Evolutionary conservation across 2,797 vertebrate species (phyloP).

Genomic region (Cyprinodon diabolis): DNA sequence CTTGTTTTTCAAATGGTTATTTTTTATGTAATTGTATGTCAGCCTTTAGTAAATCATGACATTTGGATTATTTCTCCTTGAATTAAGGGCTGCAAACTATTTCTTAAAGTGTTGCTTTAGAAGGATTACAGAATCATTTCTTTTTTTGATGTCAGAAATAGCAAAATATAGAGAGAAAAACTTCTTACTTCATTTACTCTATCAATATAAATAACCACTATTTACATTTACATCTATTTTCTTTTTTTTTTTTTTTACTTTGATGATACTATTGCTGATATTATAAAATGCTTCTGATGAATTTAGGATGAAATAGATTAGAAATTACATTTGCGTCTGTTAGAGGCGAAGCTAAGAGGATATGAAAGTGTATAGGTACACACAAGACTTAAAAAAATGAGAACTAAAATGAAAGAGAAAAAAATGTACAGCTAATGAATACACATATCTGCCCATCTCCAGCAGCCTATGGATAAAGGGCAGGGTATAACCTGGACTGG

Average conservation of each 20-base stretch:
- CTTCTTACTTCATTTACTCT: conserved; percentile 37
- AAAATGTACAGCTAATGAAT: no score
- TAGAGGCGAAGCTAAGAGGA: no score
- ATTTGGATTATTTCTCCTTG: conserved; percentile 44
- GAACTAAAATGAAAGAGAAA: no score
- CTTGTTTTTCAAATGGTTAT: conserved; percentile 23
- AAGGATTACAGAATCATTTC: conserved; percentile 71
- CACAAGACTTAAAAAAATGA: no score
- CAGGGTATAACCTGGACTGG: no score
- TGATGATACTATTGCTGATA: conserved; percentile 62
- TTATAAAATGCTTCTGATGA: neutral
- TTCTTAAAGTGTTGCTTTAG: conserved; percentile 38
- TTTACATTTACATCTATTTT: conserved; percentile 65
- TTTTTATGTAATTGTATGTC: conserved; percentile 41
- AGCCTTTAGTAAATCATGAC: conserved; percentile 33
- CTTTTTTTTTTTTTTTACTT: conserved; percentile 59
- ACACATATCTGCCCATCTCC: no score
- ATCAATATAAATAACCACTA: conserved; percentile 40
- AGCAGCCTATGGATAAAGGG: no score
- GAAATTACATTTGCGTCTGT: no score
- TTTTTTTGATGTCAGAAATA: conserved; percentile 53
- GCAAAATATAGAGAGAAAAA: conserved; percentile 42
- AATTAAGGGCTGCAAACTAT: conserved; percentile 35
- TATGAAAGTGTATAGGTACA: no score
- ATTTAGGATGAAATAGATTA: conserved; percentile 45